Evolutionary conservation across 2,888 invertebrate genomes (phyloP).

Genomic region (Cristatella mucedo): DNA sequence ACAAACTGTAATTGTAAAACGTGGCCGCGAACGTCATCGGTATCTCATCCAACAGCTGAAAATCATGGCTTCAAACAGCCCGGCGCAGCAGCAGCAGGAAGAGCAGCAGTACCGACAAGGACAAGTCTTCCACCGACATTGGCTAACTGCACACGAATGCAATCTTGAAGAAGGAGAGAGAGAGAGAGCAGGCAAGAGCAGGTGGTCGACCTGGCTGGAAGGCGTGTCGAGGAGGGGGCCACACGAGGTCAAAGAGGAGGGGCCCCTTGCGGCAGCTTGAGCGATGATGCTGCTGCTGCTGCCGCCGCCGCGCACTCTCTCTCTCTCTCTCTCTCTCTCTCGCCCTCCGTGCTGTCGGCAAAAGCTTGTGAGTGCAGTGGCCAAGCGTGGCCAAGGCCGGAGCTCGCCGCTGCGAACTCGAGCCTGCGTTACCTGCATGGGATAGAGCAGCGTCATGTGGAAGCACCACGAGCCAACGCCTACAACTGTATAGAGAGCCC

Average conservation of each 20-base stretch:
- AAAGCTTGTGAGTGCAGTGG: neutral
- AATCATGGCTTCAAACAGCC: conserved; percentile 9
- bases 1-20: no score
- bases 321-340: neutral
- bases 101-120: neutral
- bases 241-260: no score
- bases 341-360: neutral
- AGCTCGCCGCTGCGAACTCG: neutral
- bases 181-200: no score
- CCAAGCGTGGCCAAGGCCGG: neutral
- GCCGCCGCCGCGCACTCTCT: no score
- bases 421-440: conserved; percentile 27
- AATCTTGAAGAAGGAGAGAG: no score
- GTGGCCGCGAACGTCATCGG: no score
- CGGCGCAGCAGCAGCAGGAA: neutral
- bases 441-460: conserved; percentile 32
- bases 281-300: no score
- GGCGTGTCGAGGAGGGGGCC: no score
- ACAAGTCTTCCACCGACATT: no score
- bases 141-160: no score
- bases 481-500: conserved; percentile 34
- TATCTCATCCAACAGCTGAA: conserved; percentile 41
- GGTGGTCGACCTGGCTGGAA: no score
- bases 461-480: conserved; percentile 42
- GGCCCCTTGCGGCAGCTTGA: no score